Conservation (phyloP, 1,140 invertebrate species). For the Bombus haemorrhoidalis region DNA sequence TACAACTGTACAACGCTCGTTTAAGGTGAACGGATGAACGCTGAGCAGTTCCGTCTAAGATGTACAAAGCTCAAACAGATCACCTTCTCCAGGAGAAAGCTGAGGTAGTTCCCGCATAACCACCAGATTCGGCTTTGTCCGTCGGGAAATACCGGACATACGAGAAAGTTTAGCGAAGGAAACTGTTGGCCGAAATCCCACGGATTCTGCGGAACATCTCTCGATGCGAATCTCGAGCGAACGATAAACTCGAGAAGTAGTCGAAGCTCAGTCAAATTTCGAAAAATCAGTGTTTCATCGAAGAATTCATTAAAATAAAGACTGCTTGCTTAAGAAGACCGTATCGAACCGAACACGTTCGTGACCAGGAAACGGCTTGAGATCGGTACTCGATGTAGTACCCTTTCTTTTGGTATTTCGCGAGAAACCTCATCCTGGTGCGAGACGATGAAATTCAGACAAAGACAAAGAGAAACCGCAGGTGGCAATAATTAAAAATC, state of each 20-base stretch:
- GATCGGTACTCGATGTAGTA: neutral
- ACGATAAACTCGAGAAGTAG: neutral
- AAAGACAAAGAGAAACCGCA: neutral
- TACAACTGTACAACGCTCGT: neutral
- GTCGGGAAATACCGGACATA: slow-evolving; percentile 45
- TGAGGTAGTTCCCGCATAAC: slow-evolving; percentile 37
- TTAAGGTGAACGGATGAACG: neutral
- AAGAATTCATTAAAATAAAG: neutral
- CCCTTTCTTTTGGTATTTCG: neutral
- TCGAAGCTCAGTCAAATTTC: neutral
- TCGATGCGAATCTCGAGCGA: neutral
- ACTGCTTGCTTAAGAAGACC: too few species aligned
- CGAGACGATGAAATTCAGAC: neutral
- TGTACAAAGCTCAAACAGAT: slow-evolving; percentile 48
- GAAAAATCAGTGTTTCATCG: neutral
- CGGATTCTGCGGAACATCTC: neutral
- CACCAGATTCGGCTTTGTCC: slow-evolving; percentile 35
- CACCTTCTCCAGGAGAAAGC: slow-evolving; percentile 18
- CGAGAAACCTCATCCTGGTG: neutral
- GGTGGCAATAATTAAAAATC: slow-evolving; percentile 55
- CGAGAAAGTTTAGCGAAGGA: slow-evolving; percentile 23
- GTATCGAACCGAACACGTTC: too few species aligned
- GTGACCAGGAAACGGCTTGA: too few species aligned
- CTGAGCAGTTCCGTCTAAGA: slow-evolving; percentile 17
- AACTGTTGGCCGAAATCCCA: neutral